Conservation (phyloP, 2,797 vertebrate species). For the Harpagifer antarcticus region DNA sequence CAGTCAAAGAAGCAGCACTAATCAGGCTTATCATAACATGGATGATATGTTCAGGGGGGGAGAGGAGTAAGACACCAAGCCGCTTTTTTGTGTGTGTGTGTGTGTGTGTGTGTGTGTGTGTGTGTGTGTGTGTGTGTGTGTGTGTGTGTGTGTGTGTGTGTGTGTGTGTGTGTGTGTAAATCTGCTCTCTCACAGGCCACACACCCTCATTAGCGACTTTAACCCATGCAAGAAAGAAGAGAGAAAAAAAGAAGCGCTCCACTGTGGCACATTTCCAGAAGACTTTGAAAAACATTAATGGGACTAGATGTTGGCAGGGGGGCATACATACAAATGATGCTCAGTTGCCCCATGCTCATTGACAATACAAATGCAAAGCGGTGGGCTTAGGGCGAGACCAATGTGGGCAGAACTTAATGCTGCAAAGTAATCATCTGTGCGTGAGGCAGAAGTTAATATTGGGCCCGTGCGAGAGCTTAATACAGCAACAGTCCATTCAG, state of each 20-base stretch:
- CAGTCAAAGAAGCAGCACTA: slow-evolving; percentile 83
- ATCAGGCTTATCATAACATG: slow-evolving; percentile 85
- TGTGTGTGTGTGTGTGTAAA: slow-evolving; percentile 39
- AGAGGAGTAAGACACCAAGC: slow-evolving; percentile 61
- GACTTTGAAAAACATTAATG: slow-evolving; percentile 79
- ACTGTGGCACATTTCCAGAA: slow-evolving; percentile 71
- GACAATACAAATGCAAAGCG: slow-evolving; percentile 74
- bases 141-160: slow-evolving; percentile 28
- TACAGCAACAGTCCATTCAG: slow-evolving; percentile 42
- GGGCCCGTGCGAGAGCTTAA: slow-evolving; percentile 13
- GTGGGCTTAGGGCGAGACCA: slow-evolving; percentile 59
- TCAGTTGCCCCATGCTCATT: slow-evolving; percentile 61
- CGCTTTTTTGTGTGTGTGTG: slow-evolving; percentile 30
- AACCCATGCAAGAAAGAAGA: slow-evolving; percentile 59
- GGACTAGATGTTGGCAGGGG: slow-evolving; percentile 68
- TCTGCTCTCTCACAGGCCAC: slow-evolving; percentile 65
- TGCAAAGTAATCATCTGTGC: slow-evolving; percentile 56
- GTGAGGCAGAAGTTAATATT: slow-evolving; percentile 46
- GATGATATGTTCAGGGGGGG: slow-evolving; percentile 76
- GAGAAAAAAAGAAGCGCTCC: slow-evolving; percentile 41
- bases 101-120: slow-evolving; percentile 40
- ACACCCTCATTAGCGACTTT: slow-evolving; percentile 80
- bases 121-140: slow-evolving; percentile 29
- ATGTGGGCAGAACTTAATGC: slow-evolving; percentile 51
- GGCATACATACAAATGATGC: slow-evolving; percentile 59